These are phyloP conservation scores for Aphidius colemani DNA, from an alignment of 2,888 invertebrate genomes.

Conservation along the genomic window DNA sequence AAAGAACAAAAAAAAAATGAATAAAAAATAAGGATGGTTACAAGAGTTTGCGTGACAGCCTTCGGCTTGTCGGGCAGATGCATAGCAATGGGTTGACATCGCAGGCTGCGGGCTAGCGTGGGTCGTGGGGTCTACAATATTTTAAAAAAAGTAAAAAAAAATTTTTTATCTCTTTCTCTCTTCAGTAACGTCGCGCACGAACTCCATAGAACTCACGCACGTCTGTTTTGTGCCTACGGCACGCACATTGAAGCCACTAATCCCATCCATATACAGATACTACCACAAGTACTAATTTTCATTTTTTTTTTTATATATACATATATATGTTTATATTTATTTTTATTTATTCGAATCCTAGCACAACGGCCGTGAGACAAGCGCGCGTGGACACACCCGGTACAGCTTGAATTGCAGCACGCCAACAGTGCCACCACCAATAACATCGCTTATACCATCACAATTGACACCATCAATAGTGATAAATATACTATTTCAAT, in stretches of 20 bases:
- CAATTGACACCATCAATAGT: background rate
- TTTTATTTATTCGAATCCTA: slow-evolving; percentile 12
- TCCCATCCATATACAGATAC: too few species aligned
- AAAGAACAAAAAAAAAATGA: background rate
- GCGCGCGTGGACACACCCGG: slow-evolving; percentile 17
- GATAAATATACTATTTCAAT: background rate
- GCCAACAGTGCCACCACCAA: background rate
- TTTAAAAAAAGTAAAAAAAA: too few species aligned
- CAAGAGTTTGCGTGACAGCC: slow-evolving; percentile 43
- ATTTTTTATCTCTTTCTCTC: too few species aligned
- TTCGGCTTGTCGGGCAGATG: slow-evolving; percentile 44
- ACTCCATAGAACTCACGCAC: slow-evolving; percentile 33
- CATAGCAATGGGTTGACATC: slow-evolving; percentile 49
- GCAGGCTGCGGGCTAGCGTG: slow-evolving; percentile 45
- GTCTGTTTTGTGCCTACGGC: slow-evolving; percentile 35
- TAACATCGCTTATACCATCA: background rate
- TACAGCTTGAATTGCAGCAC: background rate
- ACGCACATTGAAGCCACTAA: slow-evolving; percentile 31
- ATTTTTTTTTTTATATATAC: too few species aligned
- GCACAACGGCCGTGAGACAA: slow-evolving; percentile 17
- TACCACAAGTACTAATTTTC: too few species aligned
- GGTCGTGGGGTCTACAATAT: slow-evolving; percentile 10
- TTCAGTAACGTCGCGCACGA: slow-evolving; percentile 19
- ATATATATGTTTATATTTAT: too few species aligned
- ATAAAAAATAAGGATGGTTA: background rate